Percentiles rank a stretch among this genome's conserved stretches.
phyloP scores from a whole-genome alignment of 2,888 invertebrate species.

The Patella depressa region DNA sequence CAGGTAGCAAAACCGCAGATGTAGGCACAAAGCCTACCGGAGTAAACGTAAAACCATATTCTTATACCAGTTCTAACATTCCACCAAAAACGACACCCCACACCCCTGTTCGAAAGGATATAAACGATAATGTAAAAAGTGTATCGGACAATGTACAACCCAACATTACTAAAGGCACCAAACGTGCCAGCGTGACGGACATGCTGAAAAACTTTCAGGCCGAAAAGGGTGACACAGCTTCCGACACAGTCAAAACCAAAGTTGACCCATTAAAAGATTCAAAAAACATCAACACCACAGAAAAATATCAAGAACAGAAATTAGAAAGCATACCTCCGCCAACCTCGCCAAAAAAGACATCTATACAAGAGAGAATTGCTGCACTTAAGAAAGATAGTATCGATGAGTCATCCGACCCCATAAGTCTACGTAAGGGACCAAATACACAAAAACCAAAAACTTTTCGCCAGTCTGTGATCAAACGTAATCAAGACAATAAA shows the following conservation, averaged over 20 bases:
- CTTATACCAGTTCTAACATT: neutral
- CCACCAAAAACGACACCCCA: neutral
- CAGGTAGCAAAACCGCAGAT: neutral
- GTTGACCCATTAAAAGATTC: neutral
- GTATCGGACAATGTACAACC: neutral
- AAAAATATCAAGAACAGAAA: neutral
- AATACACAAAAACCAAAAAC: neutral
- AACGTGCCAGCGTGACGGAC: conserved; percentile 1
- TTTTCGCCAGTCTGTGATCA: conserved; percentile 13
- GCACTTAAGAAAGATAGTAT: neutral
- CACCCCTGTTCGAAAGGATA: neutral
- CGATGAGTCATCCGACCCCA: neutral
- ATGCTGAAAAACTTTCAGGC: neutral
- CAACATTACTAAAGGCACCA: neutral
- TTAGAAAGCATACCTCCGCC: neutral
- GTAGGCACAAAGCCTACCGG: neutral
- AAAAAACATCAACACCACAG: neutral
- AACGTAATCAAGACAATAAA: conserved; percentile 16
- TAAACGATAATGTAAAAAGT: neutral
- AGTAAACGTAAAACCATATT: neutral
- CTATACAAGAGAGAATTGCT: neutral
- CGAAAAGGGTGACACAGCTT: neutral
- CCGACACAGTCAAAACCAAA: neutral
- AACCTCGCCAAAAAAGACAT: neutral
- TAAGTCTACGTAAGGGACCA: too few relatives aligned